A percentile compares a stretch with the other conserved stretches of the same genome.
Conservation (phyloP, 1,140 invertebrate genomes). For the Listronotus bonariensis region DNA sequence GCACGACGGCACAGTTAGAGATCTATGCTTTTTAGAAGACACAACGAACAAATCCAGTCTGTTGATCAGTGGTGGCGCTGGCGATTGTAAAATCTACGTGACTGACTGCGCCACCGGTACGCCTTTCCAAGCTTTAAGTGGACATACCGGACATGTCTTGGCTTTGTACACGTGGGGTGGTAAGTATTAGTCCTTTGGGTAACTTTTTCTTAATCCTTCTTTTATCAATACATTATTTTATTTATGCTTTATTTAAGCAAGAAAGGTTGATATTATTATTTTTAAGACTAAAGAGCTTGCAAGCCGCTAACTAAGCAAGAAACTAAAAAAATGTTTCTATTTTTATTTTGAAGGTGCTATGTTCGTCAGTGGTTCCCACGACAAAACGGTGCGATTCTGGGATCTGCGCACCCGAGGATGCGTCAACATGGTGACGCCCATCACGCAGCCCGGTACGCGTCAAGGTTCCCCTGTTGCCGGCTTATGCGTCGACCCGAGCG, state of each 20-base stretch:
- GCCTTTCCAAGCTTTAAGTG: slow-evolving; percentile 85
- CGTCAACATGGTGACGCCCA: slow-evolving; percentile 87
- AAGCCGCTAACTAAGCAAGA: no score
- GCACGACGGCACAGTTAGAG: slow-evolving; percentile 97
- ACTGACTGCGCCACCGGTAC: slow-evolving; percentile 95
- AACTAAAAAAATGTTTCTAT: no score
- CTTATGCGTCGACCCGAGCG: slow-evolving; percentile 94
- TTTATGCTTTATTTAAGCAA: no score
- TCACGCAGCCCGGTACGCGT: slow-evolving; percentile 70
- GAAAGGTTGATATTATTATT: no score
- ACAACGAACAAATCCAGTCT: slow-evolving; percentile 87
- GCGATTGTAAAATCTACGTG: slow-evolving; percentile 97
- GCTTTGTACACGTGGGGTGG: slow-evolving; percentile 95
- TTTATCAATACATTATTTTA: no score
- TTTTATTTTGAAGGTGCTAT: slow-evolving; percentile 76
- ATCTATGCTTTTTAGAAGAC: slow-evolving; percentile 97
- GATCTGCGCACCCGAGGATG: slow-evolving; percentile 90
- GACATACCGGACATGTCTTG: slow-evolving; percentile 94
- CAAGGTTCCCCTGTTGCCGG: slow-evolving; percentile 92
- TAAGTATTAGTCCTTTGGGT: background rate
- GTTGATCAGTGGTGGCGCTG: slow-evolving; percentile 95
- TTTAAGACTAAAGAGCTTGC: no score
- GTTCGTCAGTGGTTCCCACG: slow-evolving; percentile 97
- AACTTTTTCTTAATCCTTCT: no score
- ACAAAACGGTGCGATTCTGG: slow-evolving; percentile 82